Conservation (phyloP, 2,888 invertebrate species). For the Lochmaea crataegi region DNA sequence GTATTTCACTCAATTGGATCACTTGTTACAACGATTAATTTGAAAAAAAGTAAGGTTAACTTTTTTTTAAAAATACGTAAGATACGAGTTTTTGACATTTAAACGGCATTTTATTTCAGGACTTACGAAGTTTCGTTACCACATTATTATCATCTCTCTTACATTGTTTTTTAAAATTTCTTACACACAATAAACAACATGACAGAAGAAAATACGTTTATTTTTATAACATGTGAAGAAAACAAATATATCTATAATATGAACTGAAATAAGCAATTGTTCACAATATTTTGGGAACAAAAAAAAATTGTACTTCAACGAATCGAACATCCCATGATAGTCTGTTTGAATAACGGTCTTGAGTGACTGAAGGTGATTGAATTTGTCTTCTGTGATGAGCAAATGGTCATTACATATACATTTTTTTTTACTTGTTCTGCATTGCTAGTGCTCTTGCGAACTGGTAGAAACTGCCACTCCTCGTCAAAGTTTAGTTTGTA, state of each 20-base stretch:
- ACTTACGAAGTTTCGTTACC: constrained; percentile 16
- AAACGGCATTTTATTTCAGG: neutral
- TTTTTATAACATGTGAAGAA: constrained; percentile 19
- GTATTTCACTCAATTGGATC: neutral
- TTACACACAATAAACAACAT: constrained; percentile 23
- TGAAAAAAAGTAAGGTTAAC: neutral
- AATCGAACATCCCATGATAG: constrained; percentile 22
- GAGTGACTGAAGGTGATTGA: constrained; percentile 17
- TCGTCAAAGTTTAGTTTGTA: neutral
- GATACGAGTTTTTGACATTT: constrained; percentile 17
- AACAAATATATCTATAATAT: neutral
- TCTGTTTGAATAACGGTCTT: constrained; percentile 22
- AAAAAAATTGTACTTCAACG: constrained; percentile 21
- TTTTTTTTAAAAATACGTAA: neutral
- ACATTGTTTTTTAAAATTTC: constrained; percentile 17
- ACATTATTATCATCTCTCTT: constrained; percentile 17
- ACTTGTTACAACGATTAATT: constrained; percentile 3
- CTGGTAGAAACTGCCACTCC: neutral
- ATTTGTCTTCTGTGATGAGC: constrained; percentile 1
- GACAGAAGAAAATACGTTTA: constrained; percentile 22
- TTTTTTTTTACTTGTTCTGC: neutral
- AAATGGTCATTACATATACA: constrained; percentile 13
- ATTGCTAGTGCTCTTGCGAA: too few species aligned
- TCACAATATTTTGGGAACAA: constrained; percentile 11
- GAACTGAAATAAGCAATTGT: constrained; percentile 6